Base-by-base conservation (phyloP, 2,113 vertebrate genomes). In the Xenopus tropicalis region DNA sequence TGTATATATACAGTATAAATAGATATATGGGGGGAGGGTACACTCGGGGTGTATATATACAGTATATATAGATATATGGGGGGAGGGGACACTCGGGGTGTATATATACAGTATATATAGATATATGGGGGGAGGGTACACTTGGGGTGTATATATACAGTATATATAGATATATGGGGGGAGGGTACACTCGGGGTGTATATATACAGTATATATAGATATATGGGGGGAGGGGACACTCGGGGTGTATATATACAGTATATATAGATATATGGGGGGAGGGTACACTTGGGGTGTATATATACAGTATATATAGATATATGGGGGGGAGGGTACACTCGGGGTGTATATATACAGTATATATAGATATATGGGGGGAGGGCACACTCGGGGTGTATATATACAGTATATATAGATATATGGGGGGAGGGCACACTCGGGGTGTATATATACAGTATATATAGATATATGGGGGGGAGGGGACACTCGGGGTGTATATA, bases 381-480 rank as follows among this genome's bases (percentile, higher is more conserved):
- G 57, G 3, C 29, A 7, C 29, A 37, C 6, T 37, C 6, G 10
- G 19, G 19, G 20, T 48, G 12, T 8, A 12, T 44, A 6, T 44
- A 44, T 4, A 10, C 69, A 65, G 62, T 44, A 19, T 2, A 0
- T 37, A 7, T 24, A 0, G 19, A 70, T 92, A 90, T 88, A 63
- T 43, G 14, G 3, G 1, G 57, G 22, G 22, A n/a, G n/a, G 57
- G 3, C 29, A 7, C 29, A 37, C 6, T 37, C 6, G 10, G 19
- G 19, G 20, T 48, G 12, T 8, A 12, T 44, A 6, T 44, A 44
- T 4, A 10, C 69, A 65, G 62, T 44, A 19, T 2, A 0, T 37
- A 7, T 24, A 0, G 19, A 70, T 92, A 90, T 88, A 63, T 43
- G 14, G 3, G 1, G 57, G 22, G 22, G 57, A n/a, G n/a, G n/a